These are phyloP conservation scores for Lacerta agilis DNA, from an alignment of 2,797 vertebrate genomes.

Conservation along the genomic window DNA sequence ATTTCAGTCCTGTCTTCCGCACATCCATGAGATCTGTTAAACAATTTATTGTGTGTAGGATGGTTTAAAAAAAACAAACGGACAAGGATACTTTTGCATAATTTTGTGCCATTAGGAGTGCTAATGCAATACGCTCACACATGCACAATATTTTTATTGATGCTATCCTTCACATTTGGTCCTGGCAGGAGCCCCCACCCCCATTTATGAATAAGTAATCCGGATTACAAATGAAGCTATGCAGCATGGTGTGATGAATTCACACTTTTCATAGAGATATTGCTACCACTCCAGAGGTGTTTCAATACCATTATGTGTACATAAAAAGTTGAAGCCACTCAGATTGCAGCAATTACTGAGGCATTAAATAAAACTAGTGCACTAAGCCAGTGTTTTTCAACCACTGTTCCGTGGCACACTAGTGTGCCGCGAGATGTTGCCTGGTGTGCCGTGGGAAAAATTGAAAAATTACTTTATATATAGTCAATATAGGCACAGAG, in stretches of 20 bases:
- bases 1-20: slow-evolving; percentile 47
- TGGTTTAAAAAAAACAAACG: background rate
- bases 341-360: background rate
- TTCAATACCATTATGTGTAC: slow-evolving; percentile 28
- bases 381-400: too few relatives aligned
- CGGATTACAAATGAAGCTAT: background rate
- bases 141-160: background rate
- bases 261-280: background rate
- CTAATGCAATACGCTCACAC: background rate
- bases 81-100: background rate
- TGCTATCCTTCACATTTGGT: accelerated
- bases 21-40: slow-evolving; percentile 51
- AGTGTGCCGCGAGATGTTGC: too few relatives aligned
- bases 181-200: accelerated
- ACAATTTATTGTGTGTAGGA: background rate
- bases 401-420: too few relatives aligned
- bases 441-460: too few relatives aligned
- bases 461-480: too few relatives aligned
- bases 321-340: slow-evolving; percentile 32
- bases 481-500: too few relatives aligned
- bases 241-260: background rate
- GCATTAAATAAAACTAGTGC: background rate
- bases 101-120: slow-evolving; percentile 22
- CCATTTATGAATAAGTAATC: background rate
- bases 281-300: background rate